Evolutionary conservation across 2,888 invertebrate genomes (phyloP), one percentile per base, ranked within the genome.

Genomic region (Heterodera filipjevi): DNA sequence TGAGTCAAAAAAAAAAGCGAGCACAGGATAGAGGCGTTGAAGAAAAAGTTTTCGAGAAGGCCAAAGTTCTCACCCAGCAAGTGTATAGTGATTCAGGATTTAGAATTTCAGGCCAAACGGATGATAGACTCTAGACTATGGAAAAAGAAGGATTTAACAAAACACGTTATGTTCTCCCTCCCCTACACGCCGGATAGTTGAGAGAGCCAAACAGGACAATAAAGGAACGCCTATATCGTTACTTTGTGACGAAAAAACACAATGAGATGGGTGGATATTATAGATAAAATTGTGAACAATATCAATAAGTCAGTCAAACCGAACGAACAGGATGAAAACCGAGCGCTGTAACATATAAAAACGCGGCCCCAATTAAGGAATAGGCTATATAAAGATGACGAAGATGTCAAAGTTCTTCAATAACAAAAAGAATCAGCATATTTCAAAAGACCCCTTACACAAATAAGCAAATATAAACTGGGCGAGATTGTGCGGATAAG

Each of bases 141-240:
- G 32, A 6, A 16, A 2, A 3, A 2, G 32, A 76, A 76, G 27
- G 76, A 76, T 33, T 75, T 76, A 8, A 44, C 44, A 6, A 76
- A 76, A n/a, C 49, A 66, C n/a, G 74, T 49, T 14, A 66, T 72
- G 33, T 78, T 78, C 53, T 33, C 33, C 19, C 73, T 2, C 32
- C 19, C 27, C 30, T 78, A 12, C 73, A 78, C 46, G 73, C 76
- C 8, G 73, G 44, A 10, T 77, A 10, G 79, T 66, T 12, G 79
- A 79, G 59, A 35, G 79, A 19, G 66, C 66, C n/a, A 35, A 71
- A 71, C 8, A n/a, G 79, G 0, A 79, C 79, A 1, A 35, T 79
- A 2, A 78, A 78, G 39, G 79, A 80, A 39, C 32, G 79, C 8
- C 46, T 79, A 12, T 79, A 79, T 22, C 68, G 71, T 8, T 77